Evolutionary conservation across 2,113 vertebrate genomes (phyloP).

Genomic region (Perccottus glenii): DNA sequence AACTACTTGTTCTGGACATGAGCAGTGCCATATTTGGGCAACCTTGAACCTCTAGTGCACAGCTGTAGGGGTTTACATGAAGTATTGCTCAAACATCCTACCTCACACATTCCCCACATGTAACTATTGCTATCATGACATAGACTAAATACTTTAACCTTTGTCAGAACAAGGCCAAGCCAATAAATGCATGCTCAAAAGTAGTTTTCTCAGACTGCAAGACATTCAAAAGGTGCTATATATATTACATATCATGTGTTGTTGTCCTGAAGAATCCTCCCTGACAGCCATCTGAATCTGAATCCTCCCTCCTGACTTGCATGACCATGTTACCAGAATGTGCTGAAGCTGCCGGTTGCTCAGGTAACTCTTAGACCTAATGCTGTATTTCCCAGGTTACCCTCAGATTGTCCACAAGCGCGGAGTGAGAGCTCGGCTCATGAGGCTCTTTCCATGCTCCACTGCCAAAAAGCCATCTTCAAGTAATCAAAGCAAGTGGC

Average conservation of each 20-base stretch:
- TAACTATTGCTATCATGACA: no score
- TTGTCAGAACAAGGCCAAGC: no score
- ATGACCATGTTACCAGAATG: conserved; percentile 29
- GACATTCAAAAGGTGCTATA: neutral
- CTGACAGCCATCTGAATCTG: neutral
- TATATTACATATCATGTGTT: conserved; percentile 8
- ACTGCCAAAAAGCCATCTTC: conserved; percentile 86
- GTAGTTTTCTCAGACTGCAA: neutral
- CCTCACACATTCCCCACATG: neutral
- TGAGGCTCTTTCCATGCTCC: conserved; percentile 91
- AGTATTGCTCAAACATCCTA: neutral
- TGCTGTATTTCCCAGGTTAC: conserved; percentile 90
- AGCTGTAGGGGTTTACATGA: neutral
- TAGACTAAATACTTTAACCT: no score
- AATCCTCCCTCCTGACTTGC: conserved; percentile 26
- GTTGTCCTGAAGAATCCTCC: conserved; percentile 67
- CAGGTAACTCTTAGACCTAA: conserved; percentile 65
- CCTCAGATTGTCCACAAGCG: conserved; percentile 86
- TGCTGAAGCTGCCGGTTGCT: conserved; percentile 41
- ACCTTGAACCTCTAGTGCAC: neutral
- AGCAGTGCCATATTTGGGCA: conserved; percentile 4
- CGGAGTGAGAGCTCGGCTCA: conserved; percentile 91
- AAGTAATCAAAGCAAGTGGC: conserved; percentile 94
- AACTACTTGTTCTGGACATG: conserved; percentile 16
- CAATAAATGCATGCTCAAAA: neutral